These are phyloP conservation scores for Sylvicola fuscatus DNA, from an alignment of 2,888 invertebrate species.

Conservation along the genomic window DNA sequence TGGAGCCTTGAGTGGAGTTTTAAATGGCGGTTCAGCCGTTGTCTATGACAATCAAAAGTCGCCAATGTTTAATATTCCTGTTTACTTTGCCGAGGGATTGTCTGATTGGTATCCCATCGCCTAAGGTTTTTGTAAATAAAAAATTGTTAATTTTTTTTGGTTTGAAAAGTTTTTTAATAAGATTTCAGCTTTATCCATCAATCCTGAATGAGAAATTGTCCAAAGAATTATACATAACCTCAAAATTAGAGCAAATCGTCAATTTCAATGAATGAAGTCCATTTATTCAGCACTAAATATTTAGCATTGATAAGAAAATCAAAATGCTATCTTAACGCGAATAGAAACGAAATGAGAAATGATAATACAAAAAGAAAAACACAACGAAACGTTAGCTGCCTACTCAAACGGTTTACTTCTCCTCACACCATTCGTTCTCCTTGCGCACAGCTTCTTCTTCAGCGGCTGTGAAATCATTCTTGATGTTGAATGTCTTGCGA, in stretches of 20 bases:
- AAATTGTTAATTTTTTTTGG: too few relatives aligned
- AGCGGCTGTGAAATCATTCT: constrained; percentile 86
- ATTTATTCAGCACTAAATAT: too few relatives aligned
- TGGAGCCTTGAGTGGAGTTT: constrained; percentile 3
- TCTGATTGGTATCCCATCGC: not conserved
- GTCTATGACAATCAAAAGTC: not conserved
- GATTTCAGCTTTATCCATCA: too few relatives aligned
- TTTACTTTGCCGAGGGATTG: not conserved
- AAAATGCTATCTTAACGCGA: too few relatives aligned
- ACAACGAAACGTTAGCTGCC: not conserved
- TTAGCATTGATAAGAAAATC: too few relatives aligned
- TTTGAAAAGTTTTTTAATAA: too few relatives aligned
- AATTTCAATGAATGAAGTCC: too few relatives aligned
- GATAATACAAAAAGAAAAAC: not conserved
- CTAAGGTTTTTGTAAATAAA: not conserved
- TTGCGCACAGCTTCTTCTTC: constrained; percentile 98
- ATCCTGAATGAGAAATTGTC: too few relatives aligned
- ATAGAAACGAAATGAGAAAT: not conserved
- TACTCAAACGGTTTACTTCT: constrained; percentile 36
- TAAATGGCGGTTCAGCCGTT: constrained; percentile 3
- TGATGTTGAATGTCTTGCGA: constrained; percentile 90
- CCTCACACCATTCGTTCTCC: constrained; percentile 89
- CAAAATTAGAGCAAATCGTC: too few relatives aligned
- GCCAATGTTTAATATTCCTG: not conserved
- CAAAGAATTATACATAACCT: too few relatives aligned